Conservation (phyloP, 2,888 invertebrate species). For the Pteria penguin region DNA sequence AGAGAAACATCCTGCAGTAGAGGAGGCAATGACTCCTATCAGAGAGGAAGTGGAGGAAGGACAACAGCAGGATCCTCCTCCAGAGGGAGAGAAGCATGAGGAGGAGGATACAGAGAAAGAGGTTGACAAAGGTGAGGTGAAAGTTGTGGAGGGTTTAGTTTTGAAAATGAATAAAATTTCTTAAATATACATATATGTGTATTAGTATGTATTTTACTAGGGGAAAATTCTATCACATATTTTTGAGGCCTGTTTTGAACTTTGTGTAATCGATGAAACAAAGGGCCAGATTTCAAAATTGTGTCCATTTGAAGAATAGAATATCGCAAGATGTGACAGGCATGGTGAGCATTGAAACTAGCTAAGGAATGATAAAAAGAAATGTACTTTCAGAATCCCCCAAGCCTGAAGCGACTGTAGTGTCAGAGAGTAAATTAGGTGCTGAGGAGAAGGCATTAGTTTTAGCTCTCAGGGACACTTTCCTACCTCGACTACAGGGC, state of each 20-base stretch:
- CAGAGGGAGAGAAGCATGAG: slow-evolving; percentile 37
- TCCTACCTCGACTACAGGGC: slow-evolving; percentile 74
- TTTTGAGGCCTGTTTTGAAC: too few species aligned
- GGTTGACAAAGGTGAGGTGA: neutral
- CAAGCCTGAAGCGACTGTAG: neutral
- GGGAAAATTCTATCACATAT: too few species aligned
- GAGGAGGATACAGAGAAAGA: slow-evolving; percentile 32
- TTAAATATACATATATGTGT: neutral
- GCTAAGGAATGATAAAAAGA: too few species aligned
- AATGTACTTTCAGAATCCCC: too few species aligned
- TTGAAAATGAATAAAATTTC: neutral
- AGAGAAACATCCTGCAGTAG: slow-evolving; percentile 48
- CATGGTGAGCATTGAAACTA: too few species aligned
- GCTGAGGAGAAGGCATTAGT: slow-evolving; percentile 73
- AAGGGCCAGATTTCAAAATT: too few species aligned
- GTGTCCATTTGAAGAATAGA: too few species aligned
- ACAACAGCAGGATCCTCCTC: slow-evolving; percentile 13
- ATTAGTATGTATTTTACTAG: too few species aligned
- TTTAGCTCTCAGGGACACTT: slow-evolving; percentile 73
- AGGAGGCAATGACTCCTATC: slow-evolving; percentile 18
- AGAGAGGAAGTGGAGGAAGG: slow-evolving; percentile 15
- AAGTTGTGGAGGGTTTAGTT: neutral
- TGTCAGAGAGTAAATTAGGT: slow-evolving; percentile 47
- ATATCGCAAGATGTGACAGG: too few species aligned
- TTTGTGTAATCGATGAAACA: too few species aligned